Base-by-base conservation (phyloP, 2,888 invertebrate genomes). In the Uloborus plumipes region DNA sequence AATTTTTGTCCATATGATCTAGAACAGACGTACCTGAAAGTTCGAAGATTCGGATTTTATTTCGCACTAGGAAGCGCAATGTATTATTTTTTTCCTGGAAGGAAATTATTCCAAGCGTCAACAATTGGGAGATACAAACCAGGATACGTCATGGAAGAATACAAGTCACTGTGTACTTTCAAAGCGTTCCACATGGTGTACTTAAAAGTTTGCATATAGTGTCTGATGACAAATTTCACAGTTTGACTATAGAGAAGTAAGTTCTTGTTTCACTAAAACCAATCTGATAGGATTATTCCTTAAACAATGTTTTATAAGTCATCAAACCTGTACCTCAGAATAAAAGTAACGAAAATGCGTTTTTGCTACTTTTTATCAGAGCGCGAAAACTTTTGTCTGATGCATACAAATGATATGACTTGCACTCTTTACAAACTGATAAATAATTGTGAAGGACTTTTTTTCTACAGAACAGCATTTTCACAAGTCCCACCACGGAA, bases 21-120 rank as follows among this genome's bases (percentile, higher is more conserved):
- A 80, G 80, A 49, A 47, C 73, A 73, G 73, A 74, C 62, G 67
- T 72, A 22, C 62, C 31, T 64, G 31, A 74, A 53, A 80, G 18
- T 11, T 51, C 13, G 18, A 22, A 55, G 50, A 20, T 50, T 7
- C 20, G n/a, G 7, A 20, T 55, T 31, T n/a, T 51, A 6, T 55
- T 51, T 18, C 26, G 20, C 2, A 18, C 31, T n/a, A 18, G 18
- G 22, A 53, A 14, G n/a, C 26, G 18, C 13, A 16, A 18, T 26
- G 50, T 14, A 6, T 22, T 15, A 0, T 16, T 77, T 11, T 26
- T 22, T 15, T 22, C 55, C 13, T 70, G 70, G 77, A 59, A 16
- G 7, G 50, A 50, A 31, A 11, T 14, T 49, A 11, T 22, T 4
- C 58, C 22, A 3, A 18, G 18, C 26, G n/a, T 9, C 16, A 18